Evolutionary conservation across 2,113 vertebrate genomes (phyloP).

Genomic region (Xiphophorus maculatus): DNA sequence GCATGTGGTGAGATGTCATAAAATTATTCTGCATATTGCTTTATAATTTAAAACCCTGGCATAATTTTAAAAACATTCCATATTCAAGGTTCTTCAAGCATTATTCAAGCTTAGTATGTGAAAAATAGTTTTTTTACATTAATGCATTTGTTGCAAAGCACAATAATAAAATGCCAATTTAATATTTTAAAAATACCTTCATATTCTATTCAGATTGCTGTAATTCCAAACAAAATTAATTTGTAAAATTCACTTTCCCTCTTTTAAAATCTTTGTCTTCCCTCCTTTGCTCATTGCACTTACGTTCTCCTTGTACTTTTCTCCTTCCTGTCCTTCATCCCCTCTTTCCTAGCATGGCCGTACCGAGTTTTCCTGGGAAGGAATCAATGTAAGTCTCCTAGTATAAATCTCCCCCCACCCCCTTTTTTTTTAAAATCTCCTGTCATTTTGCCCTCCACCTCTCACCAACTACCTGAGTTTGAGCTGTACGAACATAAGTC

Average conservation of each 20-base stretch:
- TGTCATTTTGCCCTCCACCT: conserved; percentile 1
- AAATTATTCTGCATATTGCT: too few relatives aligned
- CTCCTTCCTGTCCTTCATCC: conserved; percentile 35
- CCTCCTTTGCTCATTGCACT: conserved; percentile 18
- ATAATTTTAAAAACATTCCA: too few relatives aligned
- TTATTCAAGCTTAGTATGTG: not conserved
- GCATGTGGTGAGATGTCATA: not conserved
- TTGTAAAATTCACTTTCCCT: not conserved
- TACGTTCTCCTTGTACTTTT: not conserved
- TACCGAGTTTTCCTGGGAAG: conserved; percentile 96
- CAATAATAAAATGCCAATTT: not conserved
- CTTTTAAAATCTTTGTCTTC: conserved; percentile 31
- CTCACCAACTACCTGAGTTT: conserved; percentile 37
- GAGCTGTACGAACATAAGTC: conserved; percentile 21
- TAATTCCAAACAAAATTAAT: not conserved
- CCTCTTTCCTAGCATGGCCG: conserved; percentile 85
- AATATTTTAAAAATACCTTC: not conserved
- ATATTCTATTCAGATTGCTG: not conserved
- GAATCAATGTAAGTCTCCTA: conserved; percentile 92
- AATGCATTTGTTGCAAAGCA: not conserved
- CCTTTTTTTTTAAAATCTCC: not conserved
- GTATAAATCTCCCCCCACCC: conserved; percentile 25
- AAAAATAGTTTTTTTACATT: not conserved
- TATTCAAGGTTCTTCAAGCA: not conserved
- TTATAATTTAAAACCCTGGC: too few relatives aligned